Evolutionary conservation across 2,113 vertebrate species (phyloP), one percentile per base, ranked within the genome.

Genomic region (Labrus mixtus): DNA sequence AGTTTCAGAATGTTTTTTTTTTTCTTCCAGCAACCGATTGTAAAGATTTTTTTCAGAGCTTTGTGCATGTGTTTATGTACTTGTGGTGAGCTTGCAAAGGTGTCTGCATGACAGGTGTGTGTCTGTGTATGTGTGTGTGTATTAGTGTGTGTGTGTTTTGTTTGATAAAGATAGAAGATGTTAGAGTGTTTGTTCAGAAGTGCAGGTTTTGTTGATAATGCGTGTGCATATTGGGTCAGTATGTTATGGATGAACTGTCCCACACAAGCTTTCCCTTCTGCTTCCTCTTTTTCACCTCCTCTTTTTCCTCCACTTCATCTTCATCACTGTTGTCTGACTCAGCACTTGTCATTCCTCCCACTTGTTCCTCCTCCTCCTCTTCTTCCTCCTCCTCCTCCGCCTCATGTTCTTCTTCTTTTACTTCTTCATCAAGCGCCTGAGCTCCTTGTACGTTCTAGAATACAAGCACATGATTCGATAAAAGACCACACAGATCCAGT

Each of bases 241-340:
- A 98, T 0, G 92, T 93, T 73, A 95, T 85, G 67, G 96, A 94
- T 76, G 95, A 96, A 89, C 95, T 95, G 83, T 98, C 95, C 97
- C 97, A 97, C 90, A 96, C 96, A 80, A 96, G 85, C 87, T 96
- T 97, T 77, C 93, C 76, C 75, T 68, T 70, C 54, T 75, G 75
- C 60, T 77, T 88, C 41, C 54, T 87, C 78, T 66, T 75, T 22
- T 71, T 78, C 76, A 62, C 50, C 55, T 94, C 92, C 41, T 94
- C 93, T 86, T 90, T 90, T 39, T 94, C 94, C 83, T 95, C 95
- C 86, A 90, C 92, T 48, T 83, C 93, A 3, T 96, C 96, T 3
- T 97, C 96, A 50, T 96, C 95, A 62, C 95, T 98, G 78, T 95
- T 96, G 23, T 97, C 96, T 9, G 96, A 96, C 76, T 96, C 96